Conservation (phyloP, 2,113 vertebrate genomes). For the Riparia riparia region DNA sequence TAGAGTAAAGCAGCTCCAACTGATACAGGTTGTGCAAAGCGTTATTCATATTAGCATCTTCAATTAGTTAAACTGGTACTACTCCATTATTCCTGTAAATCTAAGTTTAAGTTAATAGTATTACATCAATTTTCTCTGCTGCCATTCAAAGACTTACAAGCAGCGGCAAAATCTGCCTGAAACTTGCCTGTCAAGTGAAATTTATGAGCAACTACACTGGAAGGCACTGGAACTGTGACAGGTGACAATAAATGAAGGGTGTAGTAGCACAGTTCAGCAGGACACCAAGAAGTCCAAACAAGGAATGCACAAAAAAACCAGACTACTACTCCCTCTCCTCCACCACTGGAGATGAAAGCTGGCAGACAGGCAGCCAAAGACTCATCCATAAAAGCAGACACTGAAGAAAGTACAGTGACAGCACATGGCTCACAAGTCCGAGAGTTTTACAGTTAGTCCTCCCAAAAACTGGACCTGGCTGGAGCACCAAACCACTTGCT, state of each 20-base stretch:
- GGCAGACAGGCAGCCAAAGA: neutral
- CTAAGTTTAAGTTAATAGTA: neutral
- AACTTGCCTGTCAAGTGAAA: neutral
- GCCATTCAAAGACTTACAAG: neutral
- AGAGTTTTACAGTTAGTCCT: neutral
- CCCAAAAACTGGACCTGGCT: neutral
- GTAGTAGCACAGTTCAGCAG: neutral
- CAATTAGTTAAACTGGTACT: neutral
- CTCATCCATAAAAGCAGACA: neutral
- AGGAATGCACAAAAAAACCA: neutral
- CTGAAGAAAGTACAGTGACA: neutral
- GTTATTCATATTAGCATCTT: neutral
- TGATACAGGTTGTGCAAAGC: fast-evolving
- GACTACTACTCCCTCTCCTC: neutral
- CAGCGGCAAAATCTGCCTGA: neutral
- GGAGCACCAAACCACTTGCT: neutral
- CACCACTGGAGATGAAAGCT: neutral
- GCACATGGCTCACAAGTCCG: neutral
- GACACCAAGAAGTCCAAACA: neutral
- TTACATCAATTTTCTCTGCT: neutral
- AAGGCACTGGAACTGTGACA: neutral
- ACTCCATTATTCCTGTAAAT: neutral
- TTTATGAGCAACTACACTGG: neutral
- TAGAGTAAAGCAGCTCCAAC: neutral
- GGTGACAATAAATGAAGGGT: neutral